Conservation (phyloP, 1,140 invertebrate species). For the Leptinotarsa undecemlineata region DNA sequence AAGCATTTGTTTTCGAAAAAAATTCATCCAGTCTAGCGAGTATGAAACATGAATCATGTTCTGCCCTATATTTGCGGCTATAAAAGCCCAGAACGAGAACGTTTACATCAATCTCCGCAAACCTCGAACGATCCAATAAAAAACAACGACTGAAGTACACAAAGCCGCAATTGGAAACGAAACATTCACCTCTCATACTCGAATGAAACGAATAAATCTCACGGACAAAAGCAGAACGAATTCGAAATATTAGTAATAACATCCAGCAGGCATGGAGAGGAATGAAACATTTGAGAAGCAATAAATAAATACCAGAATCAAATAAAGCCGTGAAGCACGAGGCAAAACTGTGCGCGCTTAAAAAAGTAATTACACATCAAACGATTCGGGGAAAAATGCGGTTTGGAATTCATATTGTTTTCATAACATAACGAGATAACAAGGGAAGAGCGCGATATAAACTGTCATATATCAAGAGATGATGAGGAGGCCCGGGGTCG, state of each 20-base stretch:
- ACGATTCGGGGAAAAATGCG: constrained; percentile 53
- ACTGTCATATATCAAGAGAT: constrained; percentile 51
- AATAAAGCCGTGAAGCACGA: constrained; percentile 44
- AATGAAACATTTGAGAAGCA: constrained; percentile 39
- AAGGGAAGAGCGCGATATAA: constrained; percentile 41
- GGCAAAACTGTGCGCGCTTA: constrained; percentile 43
- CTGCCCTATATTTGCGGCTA: background rate
- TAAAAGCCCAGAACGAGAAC: background rate
- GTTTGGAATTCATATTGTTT: constrained; percentile 55
- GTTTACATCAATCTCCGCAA: background rate
- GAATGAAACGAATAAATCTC: constrained; percentile 19
- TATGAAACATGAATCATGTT: no score
- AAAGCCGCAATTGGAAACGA: background rate
- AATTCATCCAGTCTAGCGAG: no score
- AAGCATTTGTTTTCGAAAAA: no score
- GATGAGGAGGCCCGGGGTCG: constrained; percentile 36
- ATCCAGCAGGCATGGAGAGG: constrained; percentile 2
- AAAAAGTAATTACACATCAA: constrained; percentile 55
- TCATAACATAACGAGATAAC: constrained; percentile 51
- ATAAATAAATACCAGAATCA: constrained; percentile 53
- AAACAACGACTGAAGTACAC: background rate
- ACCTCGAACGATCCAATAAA: background rate
- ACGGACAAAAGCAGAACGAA: constrained; percentile 26
- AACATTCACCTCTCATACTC: background rate
- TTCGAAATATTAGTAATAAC: constrained; percentile 37